Conservation (phyloP, 2,113 vertebrate species). For the Tinamus guttatus region DNA sequence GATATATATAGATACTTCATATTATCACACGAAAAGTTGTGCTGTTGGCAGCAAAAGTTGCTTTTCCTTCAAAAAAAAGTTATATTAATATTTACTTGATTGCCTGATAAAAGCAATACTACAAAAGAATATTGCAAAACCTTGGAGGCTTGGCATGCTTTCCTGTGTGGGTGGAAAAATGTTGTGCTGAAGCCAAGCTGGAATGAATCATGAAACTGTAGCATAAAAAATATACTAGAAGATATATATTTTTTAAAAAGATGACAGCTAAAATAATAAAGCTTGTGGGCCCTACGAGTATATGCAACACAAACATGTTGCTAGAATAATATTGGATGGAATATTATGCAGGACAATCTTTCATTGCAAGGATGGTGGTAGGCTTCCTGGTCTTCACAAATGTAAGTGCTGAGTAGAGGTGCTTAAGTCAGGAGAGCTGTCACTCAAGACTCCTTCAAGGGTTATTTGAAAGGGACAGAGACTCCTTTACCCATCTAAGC, state of each 20-base stretch:
- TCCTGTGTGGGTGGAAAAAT: conserved; percentile 81
- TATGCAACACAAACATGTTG: conserved; percentile 5
- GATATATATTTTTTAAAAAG: conserved; percentile 15
- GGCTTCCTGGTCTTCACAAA: not conserved
- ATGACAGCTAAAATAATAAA: conserved; percentile 63
- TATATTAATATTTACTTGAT: conserved; percentile 83
- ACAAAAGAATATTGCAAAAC: conserved; percentile 86
- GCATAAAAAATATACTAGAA: conserved; percentile 67
- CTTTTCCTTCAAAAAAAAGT: conserved; percentile 68
- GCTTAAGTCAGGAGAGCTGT: not conserved
- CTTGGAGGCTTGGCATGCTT: conserved; percentile 80
- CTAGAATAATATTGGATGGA: not conserved
- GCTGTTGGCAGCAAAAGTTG: conserved; percentile 64
- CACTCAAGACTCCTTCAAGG: not conserved
- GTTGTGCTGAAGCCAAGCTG: conserved; percentile 76
- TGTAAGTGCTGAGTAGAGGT: not conserved
- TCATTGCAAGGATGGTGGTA: not conserved
- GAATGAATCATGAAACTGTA: conserved; percentile 78
- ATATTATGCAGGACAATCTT: not conserved
- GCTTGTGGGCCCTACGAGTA: conserved; percentile 5
- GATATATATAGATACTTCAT: conserved; percentile 32
- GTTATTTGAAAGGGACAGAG: not conserved
- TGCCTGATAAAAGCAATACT: conserved; percentile 81
- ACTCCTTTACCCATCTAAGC: not conserved
- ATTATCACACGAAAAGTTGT: conserved; percentile 59